Conservation (phyloP, 2,113 vertebrate species). For the Calonectris borealis region DNA sequence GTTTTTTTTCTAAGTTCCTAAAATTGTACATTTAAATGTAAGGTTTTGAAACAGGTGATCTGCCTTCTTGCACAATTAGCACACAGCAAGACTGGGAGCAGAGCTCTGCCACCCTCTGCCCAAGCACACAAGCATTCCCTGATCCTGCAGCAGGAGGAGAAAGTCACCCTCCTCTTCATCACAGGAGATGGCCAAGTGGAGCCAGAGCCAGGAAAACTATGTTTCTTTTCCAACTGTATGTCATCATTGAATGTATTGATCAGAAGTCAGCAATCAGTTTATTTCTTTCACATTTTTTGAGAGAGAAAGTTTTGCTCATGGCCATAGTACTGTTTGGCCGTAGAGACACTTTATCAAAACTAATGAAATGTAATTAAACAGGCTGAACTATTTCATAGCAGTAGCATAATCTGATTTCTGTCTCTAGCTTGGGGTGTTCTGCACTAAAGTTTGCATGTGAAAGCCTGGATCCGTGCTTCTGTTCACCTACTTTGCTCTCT, state of each 20-base stretch:
- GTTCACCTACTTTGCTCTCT: not conserved
- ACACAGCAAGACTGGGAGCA: not conserved
- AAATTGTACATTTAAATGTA: not conserved
- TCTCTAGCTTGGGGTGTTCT: not conserved
- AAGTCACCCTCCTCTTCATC: not conserved
- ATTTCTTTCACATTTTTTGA: not conserved
- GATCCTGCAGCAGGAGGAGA: not conserved
- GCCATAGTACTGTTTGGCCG: not conserved
- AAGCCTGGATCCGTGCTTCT: not conserved
- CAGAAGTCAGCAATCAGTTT: not conserved
- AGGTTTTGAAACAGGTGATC: not conserved
- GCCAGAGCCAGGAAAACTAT: not conserved
- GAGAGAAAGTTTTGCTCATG: not conserved
- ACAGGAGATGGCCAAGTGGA: not conserved
- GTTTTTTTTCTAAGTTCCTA: not conserved
- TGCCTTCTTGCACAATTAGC: not conserved
- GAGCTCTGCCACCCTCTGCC: accelerated
- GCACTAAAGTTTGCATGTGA: not conserved
- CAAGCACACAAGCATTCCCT: not conserved
- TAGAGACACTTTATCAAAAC: not conserved
- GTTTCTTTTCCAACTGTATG: not conserved
- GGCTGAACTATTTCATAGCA: not conserved
- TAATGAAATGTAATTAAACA: not conserved
- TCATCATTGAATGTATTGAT: not conserved
- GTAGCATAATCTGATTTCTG: not conserved